These are phyloP conservation scores for Neuroterus valhalla DNA, from an alignment of 1,140 invertebrate species.

Conservation along the genomic window DNA sequence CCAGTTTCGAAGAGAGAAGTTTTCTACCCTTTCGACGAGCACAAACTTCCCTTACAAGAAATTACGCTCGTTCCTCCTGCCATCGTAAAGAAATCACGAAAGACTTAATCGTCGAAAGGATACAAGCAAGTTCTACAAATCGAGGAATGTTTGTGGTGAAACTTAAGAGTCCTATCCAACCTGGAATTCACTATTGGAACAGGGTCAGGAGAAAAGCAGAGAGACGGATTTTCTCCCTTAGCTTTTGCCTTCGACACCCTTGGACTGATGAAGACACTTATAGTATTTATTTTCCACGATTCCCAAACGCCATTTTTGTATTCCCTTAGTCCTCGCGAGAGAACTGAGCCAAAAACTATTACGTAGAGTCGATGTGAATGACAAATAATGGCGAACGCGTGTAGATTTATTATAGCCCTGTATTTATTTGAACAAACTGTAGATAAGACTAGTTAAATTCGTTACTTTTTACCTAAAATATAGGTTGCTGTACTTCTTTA, in stretches of 20 bases:
- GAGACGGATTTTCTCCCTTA: neutral
- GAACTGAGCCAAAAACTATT: neutral
- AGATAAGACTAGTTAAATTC: conserved; percentile 40
- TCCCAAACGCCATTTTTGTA: conserved; percentile 31
- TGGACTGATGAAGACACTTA: neutral
- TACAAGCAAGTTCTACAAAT: neutral
- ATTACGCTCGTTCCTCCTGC: conserved; percentile 10
- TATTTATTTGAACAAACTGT: conserved; percentile 66
- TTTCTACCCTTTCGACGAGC: neutral
- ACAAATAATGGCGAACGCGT: conserved; percentile 43
- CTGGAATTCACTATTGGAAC: neutral
- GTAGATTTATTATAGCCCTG: conserved; percentile 63
- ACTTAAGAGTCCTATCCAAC: neutral
- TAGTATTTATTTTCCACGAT: conserved; percentile 30
- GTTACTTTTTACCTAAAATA: conserved; percentile 32
- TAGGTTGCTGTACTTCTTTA: conserved; percentile 55
- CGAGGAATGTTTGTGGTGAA: neutral
- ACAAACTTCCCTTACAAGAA: neutral
- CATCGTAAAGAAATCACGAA: conserved; percentile 1
- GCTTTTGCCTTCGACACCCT: conserved; percentile 1
- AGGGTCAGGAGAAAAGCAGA: neutral
- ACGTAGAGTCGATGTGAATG: conserved; percentile 17
- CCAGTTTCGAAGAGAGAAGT: neutral
- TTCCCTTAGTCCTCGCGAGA: conserved; percentile 33
- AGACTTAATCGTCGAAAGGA: conserved; percentile 12